Conservation (phyloP, 2,113 vertebrate genomes). For the Hyla sarda region DNA sequence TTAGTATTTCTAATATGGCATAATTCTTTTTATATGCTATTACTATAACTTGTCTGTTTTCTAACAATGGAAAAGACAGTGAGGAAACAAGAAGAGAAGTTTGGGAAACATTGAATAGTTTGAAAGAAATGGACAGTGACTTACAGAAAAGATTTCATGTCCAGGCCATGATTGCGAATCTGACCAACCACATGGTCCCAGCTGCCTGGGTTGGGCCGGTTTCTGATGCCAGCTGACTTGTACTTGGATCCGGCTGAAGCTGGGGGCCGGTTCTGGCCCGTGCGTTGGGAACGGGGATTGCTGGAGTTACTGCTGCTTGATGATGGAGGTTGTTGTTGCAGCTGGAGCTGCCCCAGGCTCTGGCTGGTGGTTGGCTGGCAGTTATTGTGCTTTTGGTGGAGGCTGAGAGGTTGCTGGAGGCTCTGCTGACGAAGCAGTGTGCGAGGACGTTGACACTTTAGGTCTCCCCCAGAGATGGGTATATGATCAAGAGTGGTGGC, state of each 20-base stretch:
- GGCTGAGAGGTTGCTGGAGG: slow-evolving; percentile 93
- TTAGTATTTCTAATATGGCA: neutral
- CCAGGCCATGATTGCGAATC: slow-evolving; percentile 94
- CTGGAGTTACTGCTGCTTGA: slow-evolving; percentile 66
- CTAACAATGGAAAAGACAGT: neutral
- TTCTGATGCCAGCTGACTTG: slow-evolving; percentile 80
- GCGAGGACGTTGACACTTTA: slow-evolving; percentile 86
- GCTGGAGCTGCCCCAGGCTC: slow-evolving; percentile 93
- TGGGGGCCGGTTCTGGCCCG: slow-evolving; percentile 75
- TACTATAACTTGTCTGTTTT: neutral
- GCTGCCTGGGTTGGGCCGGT: slow-evolving; percentile 88
- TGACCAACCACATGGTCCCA: slow-evolving; percentile 99
- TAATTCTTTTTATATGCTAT: neutral
- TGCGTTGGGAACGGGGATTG: slow-evolving; percentile 75
- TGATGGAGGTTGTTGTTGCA: slow-evolving; percentile 70
- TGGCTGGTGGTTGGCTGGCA: slow-evolving; percentile 93
- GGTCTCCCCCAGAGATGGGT: slow-evolving; percentile 84
- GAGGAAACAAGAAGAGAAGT: neutral
- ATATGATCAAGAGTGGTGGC: slow-evolving; percentile 93
- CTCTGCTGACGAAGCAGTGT: slow-evolving; percentile 95
- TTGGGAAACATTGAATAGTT: neutral
- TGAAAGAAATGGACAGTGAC: slow-evolving; percentile 67
- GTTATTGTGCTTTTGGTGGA: slow-evolving; percentile 81
- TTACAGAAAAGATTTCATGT: slow-evolving; percentile 99
- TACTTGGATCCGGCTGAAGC: slow-evolving; percentile 80